Percentiles rank a stretch among this genome's conserved stretches.
These are phyloP conservation scores for Tupaia chinensis DNA, from an alignment of 2,113 vertebrate genomes.

Conservation along the genomic window DNA sequence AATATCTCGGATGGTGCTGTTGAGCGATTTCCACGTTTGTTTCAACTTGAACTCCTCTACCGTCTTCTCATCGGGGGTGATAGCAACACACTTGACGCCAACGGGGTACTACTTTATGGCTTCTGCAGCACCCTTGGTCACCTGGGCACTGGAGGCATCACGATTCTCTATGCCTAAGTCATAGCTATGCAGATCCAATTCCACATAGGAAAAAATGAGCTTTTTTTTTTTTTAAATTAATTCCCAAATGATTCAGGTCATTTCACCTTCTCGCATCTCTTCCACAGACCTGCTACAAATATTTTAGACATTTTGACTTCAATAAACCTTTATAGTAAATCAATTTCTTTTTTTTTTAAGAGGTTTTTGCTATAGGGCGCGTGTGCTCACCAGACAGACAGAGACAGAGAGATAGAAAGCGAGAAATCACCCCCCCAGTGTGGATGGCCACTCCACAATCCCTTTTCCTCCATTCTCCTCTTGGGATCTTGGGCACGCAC, in stretches of 20 bases:
- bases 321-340: conserved; percentile 47
- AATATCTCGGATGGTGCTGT: conserved; percentile 98
- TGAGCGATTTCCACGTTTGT: conserved; percentile 99
- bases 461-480: too few relatives aligned
- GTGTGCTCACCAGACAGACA: too few relatives aligned
- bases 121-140: conserved; percentile 96
- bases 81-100: conserved; percentile 98
- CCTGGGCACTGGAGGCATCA: conserved; percentile 93
- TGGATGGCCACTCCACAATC: too few relatives aligned
- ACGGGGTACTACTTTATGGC: conserved; percentile 94
- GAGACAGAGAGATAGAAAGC: too few relatives aligned
- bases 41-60: conserved; percentile 98
- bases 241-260: conserved; percentile 99
- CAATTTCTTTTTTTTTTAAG: too few relatives aligned
- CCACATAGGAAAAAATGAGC: conserved; percentile 96
- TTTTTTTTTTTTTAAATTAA: conserved; percentile 99
- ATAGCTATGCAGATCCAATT: conserved; percentile 97
- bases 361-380: too few relatives aligned
- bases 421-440: too few relatives aligned
- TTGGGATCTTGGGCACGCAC: too few relatives aligned
- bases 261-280: conserved; percentile 99
- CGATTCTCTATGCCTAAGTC: conserved; percentile 97
- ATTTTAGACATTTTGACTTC: conserved; percentile 94
- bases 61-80: conserved; percentile 97
- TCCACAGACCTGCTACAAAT: conserved; percentile 96